These are phyloP conservation scores for Rhineura floridana DNA, from an alignment of 2,113 vertebrate species.

Conservation along the genomic window DNA sequence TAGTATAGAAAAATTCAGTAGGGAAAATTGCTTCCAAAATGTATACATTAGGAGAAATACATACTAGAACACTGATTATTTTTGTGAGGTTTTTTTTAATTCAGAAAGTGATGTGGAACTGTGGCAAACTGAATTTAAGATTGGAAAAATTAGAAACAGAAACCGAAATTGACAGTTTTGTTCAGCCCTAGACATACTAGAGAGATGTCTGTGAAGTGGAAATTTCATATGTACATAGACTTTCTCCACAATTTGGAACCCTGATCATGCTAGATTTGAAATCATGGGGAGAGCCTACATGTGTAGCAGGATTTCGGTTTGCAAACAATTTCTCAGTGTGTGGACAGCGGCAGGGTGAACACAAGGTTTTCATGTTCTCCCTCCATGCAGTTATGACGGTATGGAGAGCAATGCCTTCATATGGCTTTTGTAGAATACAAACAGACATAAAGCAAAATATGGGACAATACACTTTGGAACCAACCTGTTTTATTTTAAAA, in stretches of 20 bases:
- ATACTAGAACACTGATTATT: no score
- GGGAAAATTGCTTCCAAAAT: no score
- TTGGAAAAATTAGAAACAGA: no score
- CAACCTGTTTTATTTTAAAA: neutral
- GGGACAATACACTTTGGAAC: neutral
- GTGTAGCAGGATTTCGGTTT: neutral
- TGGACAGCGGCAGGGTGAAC: no score
- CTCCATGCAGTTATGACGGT: neutral
- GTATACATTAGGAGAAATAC: no score
- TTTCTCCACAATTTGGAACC: neutral
- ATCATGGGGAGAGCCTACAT: neutral
- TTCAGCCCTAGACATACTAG: no score
- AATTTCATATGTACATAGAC: neutral
- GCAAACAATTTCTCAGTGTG: neutral
- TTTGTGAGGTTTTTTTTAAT: no score
- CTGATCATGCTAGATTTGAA: neutral
- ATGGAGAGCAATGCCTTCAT: neutral
- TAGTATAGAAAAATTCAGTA: no score
- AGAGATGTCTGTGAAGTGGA: no score
- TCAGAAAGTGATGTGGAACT: no score
- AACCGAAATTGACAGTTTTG: no score
- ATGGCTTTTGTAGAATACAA: neutral
- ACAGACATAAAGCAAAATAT: neutral
- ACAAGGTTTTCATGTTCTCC: neutral
- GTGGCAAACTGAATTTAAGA: no score